A percentile compares a stretch with the other conserved stretches of the same genome.
These are phyloP conservation scores for Cantharis rustica DNA, from an alignment of 2,888 invertebrate species.

Conservation along the genomic window DNA sequence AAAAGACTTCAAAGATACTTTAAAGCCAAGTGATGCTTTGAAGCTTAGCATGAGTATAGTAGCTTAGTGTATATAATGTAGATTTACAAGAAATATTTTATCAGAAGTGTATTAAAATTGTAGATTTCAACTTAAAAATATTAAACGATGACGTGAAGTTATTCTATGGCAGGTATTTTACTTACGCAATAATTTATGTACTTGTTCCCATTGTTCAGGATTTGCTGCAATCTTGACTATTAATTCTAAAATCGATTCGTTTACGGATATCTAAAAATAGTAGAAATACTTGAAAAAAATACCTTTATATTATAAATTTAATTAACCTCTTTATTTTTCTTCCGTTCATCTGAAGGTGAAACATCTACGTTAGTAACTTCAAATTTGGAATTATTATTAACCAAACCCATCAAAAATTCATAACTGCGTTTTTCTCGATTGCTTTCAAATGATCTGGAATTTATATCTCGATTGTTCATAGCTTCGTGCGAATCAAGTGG, in stretches of 20 bases:
- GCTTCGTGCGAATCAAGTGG: constrained; percentile 54
- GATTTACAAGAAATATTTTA: not conserved
- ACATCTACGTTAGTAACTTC: constrained; percentile 49
- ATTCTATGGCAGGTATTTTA: constrained; percentile 5
- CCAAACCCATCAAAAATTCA: constrained; percentile 53
- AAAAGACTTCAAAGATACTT: not conserved
- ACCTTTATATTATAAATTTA: not conserved
- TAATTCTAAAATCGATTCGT: constrained; percentile 51
- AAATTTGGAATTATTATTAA: constrained; percentile 53
- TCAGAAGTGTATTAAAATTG: not conserved
- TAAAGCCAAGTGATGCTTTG: not conserved
- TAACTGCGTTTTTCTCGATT: constrained; percentile 51
- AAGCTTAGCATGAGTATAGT: not conserved
- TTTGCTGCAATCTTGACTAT: constrained; percentile 54
- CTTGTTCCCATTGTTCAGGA: constrained; percentile 53
- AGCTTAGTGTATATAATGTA: not conserved
- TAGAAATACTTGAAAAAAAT: not conserved
- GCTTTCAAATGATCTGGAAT: constrained; percentile 40
- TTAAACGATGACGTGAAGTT: not conserved
- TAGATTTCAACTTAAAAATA: not conserved
- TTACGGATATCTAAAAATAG: constrained; percentile 41
- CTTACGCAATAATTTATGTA: constrained; percentile 53
- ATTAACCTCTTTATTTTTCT: constrained; percentile 13
- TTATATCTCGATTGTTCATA: constrained; percentile 52
- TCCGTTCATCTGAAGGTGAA: constrained; percentile 6